phyloP scores from a whole-genome alignment of 2,113 vertebrate species.

The Toxostoma redivivum region DNA sequence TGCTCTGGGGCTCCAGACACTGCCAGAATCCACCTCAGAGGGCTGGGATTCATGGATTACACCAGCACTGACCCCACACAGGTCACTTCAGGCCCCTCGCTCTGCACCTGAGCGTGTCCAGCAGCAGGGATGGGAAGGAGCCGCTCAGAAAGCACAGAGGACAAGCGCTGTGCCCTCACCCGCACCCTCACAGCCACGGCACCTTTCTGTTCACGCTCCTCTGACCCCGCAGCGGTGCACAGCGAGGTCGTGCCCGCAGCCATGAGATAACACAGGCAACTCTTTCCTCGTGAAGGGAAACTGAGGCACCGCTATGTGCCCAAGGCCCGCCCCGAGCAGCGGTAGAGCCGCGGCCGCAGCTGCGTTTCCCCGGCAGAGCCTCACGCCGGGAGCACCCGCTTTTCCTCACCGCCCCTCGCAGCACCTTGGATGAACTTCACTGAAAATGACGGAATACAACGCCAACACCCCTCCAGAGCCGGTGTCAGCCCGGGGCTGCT shows the following conservation, averaged over 20 bases:
- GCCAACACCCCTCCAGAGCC: accelerated
- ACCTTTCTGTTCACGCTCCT: accelerated
- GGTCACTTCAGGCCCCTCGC: not conserved
- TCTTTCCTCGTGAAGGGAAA: not conserved
- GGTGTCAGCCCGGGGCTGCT: not conserved
- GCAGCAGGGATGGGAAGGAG: not conserved
- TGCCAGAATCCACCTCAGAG: not conserved
- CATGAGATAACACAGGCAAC: not conserved
- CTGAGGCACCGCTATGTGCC: not conserved
- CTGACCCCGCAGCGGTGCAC: not conserved
- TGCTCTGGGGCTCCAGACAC: not conserved
- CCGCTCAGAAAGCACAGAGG: not conserved
- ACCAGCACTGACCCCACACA: not conserved
- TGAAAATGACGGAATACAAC: not conserved
- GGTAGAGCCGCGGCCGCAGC: not conserved
- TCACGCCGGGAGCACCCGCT: not conserved
- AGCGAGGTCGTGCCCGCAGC: not conserved
- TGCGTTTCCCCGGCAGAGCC: not conserved
- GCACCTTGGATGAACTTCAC: not conserved
- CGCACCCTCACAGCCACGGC: not conserved
- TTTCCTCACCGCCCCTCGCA: not conserved
- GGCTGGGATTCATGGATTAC: not conserved
- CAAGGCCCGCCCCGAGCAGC: not conserved
- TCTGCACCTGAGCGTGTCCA: not conserved
- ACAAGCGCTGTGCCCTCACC: not conserved